These are phyloP conservation scores for fruit fly (Drosophila melanogaster) DNA, from an alignment of 1,140 invertebrate species.

Conservation along the genomic window DNA sequence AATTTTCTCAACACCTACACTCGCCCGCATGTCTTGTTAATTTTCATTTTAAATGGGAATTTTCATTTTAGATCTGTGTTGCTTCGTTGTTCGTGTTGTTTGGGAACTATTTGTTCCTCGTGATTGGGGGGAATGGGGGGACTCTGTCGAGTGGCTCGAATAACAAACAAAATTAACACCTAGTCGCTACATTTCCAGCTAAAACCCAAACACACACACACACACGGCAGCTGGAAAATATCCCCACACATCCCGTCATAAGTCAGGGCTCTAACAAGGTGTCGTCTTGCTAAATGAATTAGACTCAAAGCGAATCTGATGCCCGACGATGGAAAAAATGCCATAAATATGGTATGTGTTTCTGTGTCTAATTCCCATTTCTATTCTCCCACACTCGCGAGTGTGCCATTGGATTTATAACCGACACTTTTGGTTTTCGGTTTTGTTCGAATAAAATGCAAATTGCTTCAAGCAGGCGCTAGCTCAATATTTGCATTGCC, in stretches of 20 bases:
- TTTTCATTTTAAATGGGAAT: conserved; percentile 39
- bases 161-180: conserved; percentile 76
- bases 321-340: conserved; percentile 16
- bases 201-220: conserved; percentile 40
- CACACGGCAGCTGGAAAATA: conserved; percentile 10
- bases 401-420: conserved; percentile 50
- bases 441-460: conserved; percentile 68
- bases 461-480: conserved; percentile 64
- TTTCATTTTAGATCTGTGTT: conserved; percentile 32
- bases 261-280: conserved; percentile 69
- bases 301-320: conserved; percentile 37
- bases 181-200: conserved; percentile 76
- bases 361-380: background rate
- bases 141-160: conserved; percentile 4
- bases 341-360: conserved; percentile 46
- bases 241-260: conserved; percentile 37
- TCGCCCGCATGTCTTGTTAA: conserved; percentile 63
- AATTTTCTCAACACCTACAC: conserved; percentile 18
- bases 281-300: conserved; percentile 79
- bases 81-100: conserved; percentile 25
- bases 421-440: conserved; percentile 73
- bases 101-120: conserved; percentile 57
- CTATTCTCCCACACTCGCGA: conserved; percentile 8
- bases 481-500: conserved; percentile 63
- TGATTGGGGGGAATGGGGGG: background rate